Evolutionary conservation across 2,797 vertebrate genomes (phyloP), one percentile per base, ranked within the genome.

Genomic region (Petrocephalus sullivani): DNA sequence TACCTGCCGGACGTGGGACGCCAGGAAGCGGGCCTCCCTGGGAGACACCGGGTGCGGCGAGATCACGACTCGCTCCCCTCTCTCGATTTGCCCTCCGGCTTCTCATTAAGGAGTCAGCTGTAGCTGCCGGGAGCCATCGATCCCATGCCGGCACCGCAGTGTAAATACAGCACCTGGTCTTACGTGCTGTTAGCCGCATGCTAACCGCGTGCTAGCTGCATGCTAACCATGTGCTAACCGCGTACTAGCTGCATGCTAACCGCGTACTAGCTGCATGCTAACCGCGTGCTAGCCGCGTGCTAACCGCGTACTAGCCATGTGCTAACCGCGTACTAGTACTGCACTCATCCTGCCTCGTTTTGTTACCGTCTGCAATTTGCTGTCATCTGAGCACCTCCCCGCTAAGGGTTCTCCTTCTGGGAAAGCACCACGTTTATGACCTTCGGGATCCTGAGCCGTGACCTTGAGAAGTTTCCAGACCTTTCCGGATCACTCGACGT

Each of bases 11-110:
- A 57, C 10, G 4, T 2, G 23, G 41, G 53, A 49, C 9, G 54
- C 90, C 85, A 87, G 87, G 87, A 87, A 90, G 60, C 84, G 21
- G 14, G 86, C 10, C 23, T 9, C 71, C 54, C 64, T 49, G 56
- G 57, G 88, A 64, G 56, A 51, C 14, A 19, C n/a, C 6, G 86
- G 33, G 33, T 46, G 60, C 4, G 19, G 19, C 28, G 7, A 33
- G 51, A 21, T 23, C n/a, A 28, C 21, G 21, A 82, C 33, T 87
- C 67, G 28, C 37, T 89, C 51, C 7, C 61, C n/a, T 57, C 14
- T 10, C 21, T 87, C 78, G 58, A 81, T 58, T 53, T 19, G 10
- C 87, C 54, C 33, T 37, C 53, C 75, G 89, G 67, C 57, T 87
- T 85, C 87, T 89, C 84, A 86, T 90, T 10, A 89, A 89, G 6